Evolutionary conservation across 2,888 invertebrate genomes (phyloP).

Genomic region (Hymenopus coronatus): DNA sequence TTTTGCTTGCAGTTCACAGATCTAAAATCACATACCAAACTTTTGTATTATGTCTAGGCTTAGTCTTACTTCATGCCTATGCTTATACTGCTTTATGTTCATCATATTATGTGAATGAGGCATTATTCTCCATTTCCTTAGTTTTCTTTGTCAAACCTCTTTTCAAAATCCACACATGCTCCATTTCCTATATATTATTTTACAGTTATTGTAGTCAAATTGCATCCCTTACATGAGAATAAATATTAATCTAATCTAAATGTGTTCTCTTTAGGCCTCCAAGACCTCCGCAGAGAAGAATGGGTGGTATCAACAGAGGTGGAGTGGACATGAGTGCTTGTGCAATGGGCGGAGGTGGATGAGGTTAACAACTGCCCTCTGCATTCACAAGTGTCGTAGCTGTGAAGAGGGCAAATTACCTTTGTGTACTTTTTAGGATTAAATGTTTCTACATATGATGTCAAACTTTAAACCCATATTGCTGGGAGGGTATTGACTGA

Average conservation of each 20-base stretch:
- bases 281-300: background rate
- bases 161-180: too few relatives aligned
- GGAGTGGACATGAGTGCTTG: background rate
- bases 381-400: background rate
- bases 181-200: too few relatives aligned
- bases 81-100: too few relatives aligned
- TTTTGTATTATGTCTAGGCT: too few relatives aligned
- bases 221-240: too few relatives aligned
- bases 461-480: background rate
- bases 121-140: too few relatives aligned
- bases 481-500: background rate
- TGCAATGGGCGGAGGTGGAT: background rate
- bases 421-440: background rate
- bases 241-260: background rate
- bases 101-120: too few relatives aligned
- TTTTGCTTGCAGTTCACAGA: too few relatives aligned
- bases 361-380: background rate
- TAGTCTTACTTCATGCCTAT: too few relatives aligned
- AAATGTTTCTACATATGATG: background rate
- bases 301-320: background rate
- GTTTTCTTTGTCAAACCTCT: too few relatives aligned
- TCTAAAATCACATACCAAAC: too few relatives aligned
- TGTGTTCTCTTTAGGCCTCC: background rate
- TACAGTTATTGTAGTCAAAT: too few relatives aligned
- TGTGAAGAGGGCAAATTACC: background rate